Evolutionary conservation across 2,797 vertebrate species (phyloP).

Genomic region (Psittacula derbiana): DNA sequence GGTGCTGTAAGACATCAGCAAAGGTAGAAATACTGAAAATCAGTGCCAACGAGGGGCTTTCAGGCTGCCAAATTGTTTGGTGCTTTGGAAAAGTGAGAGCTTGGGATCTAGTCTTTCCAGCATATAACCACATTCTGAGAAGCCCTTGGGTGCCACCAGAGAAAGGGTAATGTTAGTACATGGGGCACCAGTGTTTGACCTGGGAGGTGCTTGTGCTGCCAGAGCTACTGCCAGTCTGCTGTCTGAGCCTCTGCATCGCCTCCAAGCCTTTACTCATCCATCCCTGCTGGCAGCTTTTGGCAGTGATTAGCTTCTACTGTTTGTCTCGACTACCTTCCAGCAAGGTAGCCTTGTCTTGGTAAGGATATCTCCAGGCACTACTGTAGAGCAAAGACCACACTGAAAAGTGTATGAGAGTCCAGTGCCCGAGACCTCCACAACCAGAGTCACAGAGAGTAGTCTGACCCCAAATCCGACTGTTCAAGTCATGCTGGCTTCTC

Average conservation of each 20-base stretch:
- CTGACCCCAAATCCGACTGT: not conserved
- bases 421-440: too few species aligned
- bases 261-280: not conserved
- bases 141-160: not conserved
- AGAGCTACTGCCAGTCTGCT: not conserved
- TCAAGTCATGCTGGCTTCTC: rapidly evolving
- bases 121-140: not conserved
- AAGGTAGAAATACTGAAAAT: not conserved
- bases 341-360: not conserved
- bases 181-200: not conserved
- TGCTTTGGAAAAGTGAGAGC: not conserved
- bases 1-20: not conserved
- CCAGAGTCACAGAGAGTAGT: not conserved
- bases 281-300: not conserved
- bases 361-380: not conserved
- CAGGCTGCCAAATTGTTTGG: not conserved
- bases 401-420: not conserved
- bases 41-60: rapidly evolving
- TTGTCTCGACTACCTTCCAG: not conserved
- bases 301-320: not conserved
- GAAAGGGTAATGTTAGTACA: not conserved
- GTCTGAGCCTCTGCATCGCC: not conserved
- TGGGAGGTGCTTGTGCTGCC: not conserved
- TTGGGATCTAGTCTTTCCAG: not conserved
- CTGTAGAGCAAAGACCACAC: not conserved